Evolutionary conservation across 2,888 invertebrate genomes (phyloP), one percentile per base, ranked within the genome.

Genomic region (Pogonocherus hispidulus): DNA sequence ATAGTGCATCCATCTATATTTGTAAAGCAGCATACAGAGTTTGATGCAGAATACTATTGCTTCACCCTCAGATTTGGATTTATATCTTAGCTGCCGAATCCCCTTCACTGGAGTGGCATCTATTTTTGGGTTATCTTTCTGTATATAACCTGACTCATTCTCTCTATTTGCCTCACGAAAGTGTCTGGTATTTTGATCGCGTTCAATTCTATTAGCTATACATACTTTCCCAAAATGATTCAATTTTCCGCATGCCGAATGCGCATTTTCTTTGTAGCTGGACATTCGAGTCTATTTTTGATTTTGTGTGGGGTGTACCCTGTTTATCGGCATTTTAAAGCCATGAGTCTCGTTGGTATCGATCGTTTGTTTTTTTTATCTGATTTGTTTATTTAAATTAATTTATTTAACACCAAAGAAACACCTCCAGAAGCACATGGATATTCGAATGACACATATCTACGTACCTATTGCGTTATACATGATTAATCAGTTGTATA

Each of bases 221-320:
- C 47, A 59, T n/a, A 44, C 44, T 35, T 49, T 47, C 59, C 59
- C 32, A 59, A 59, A 59, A 47, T 32, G 27, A 59, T 59, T 49
- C 59, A 47, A 49, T 59, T 59, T 59, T 59, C 59, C 59, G 59
- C 59, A 49, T 59, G 47, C 47, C 59, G 27, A 57, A 49, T 47
- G 27, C 59, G 59, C 59, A 47, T 47, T 47, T 59, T 59, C 59
- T 41, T 57, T 44, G 20, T 46, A 57, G 9, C 23, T 22, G 57
- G 57, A 57, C 57, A 57, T 41, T 41, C 20, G 46, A 16, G 59
- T 59, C 59, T 59, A 59, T 59, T 59, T 59, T 59, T 59, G 59
- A 59, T 59, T 59, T 35, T 59, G 59, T 59, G 59, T 59, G 59
- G 59, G 59, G 59, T 59, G 59, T 59, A 59, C 59, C 59, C 47